A percentile compares a stretch with the other conserved stretches of the same genome.
phyloP scores from a whole-genome alignment of 2,888 invertebrate species.

The Meganola albula region DNA sequence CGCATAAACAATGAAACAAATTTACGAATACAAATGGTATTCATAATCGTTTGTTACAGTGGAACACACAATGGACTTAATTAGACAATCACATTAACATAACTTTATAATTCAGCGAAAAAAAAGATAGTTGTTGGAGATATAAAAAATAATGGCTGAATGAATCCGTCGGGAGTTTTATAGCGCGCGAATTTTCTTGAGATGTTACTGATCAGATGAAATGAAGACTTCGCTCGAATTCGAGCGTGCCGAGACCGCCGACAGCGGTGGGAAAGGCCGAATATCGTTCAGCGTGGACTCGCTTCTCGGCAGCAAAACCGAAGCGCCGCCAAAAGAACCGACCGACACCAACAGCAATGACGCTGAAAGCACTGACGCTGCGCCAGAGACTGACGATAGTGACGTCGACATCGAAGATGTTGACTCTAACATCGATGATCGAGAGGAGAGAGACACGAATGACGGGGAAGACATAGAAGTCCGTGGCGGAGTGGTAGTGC shows the following conservation, averaged over 20 bases:
- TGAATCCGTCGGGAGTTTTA: constrained; percentile 21
- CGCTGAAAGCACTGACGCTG: constrained; percentile 57
- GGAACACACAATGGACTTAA: constrained; percentile 17
- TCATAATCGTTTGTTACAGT: constrained; percentile 20
- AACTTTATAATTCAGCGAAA: constrained; percentile 18
- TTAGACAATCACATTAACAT: constrained; percentile 11
- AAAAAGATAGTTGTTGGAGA: constrained; percentile 4
- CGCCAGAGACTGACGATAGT: constrained; percentile 62
- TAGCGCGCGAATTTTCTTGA: constrained; percentile 20
- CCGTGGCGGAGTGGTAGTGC: constrained; percentile 79
- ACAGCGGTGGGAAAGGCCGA: constrained; percentile 78
- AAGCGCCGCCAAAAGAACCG: constrained; percentile 43
- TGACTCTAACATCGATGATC: constrained; percentile 63
- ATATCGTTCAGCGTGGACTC: constrained; percentile 87
- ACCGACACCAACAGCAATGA: constrained; percentile 58
- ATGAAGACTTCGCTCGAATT: constrained; percentile 76
- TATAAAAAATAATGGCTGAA: constrained; percentile 14
- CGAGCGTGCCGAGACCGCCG: constrained; percentile 70
- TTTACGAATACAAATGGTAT: constrained; percentile 21
- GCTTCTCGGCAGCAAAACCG: constrained; percentile 65
- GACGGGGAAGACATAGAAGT: constrained; percentile 67
- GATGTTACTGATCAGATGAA: constrained; percentile 67
- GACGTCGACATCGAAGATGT: constrained; percentile 73
- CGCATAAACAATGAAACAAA: constrained; percentile 14
- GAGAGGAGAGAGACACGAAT: constrained; percentile 61